These are phyloP conservation scores for Carassius gibelio DNA, from an alignment of 2,113 vertebrate genomes.

Conservation along the genomic window DNA sequence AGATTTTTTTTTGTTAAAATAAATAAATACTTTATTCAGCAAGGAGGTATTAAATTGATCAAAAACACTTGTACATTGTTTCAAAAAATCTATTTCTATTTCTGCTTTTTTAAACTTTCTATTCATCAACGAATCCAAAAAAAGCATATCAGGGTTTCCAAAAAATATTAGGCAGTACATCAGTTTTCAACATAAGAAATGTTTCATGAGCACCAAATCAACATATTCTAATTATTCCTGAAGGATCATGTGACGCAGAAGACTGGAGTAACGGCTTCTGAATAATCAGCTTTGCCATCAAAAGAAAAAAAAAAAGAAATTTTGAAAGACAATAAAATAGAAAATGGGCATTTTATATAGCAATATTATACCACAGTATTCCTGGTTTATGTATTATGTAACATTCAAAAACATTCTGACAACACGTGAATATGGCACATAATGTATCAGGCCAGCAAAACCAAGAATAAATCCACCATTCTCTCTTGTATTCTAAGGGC, in stretches of 20 bases:
- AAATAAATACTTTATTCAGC: not conserved
- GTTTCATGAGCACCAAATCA: not conserved
- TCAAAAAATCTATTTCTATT: not conserved
- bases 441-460: not conserved
- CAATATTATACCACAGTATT: not conserved
- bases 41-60: not conserved
- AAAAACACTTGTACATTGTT: not conserved
- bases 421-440: not conserved
- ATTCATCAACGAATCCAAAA: not conserved
- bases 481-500: slow-evolving; percentile 2
- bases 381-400: not conserved
- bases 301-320: not conserved
- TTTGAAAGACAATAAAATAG: not conserved
- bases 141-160: not conserved
- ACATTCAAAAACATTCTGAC: not conserved
- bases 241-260: not conserved
- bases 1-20: not conserved
- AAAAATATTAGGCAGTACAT: not conserved
- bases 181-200: not conserved
- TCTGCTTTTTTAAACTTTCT: not conserved
- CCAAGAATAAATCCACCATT: slow-evolving; percentile 27
- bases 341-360: not conserved
- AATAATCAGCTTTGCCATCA: not conserved
- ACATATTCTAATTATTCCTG: not conserved
- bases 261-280: not conserved